Conservation (phyloP, 1,140 invertebrate genomes). For the Luehdorfia chinensis region DNA sequence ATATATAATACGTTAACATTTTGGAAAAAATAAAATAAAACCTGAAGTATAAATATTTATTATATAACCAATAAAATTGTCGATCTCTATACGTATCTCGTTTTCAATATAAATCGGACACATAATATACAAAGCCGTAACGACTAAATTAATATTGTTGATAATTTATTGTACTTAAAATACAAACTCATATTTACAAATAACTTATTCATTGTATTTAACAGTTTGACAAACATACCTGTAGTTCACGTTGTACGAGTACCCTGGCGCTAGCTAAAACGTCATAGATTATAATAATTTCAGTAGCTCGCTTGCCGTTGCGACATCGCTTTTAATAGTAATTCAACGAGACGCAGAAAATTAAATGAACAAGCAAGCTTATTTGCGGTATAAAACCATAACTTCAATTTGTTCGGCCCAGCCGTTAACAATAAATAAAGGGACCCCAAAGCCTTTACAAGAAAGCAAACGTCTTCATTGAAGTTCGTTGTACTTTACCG, state of each 20-base stretch:
- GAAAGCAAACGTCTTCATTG: neutral
- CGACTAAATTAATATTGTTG: neutral
- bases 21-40: too few relatives aligned
- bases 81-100: too few relatives aligned
- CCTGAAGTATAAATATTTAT: too few relatives aligned
- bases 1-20: too few relatives aligned
- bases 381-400: too few relatives aligned
- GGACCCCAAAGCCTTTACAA: neutral
- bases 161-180: neutral
- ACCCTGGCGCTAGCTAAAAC: neutral
- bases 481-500: neutral
- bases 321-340: neutral
- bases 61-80: too few relatives aligned
- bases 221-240: neutral
- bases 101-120: neutral
- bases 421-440: too few relatives aligned
- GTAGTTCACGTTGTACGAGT: neutral
- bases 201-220: too few relatives aligned
- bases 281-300: neutral
- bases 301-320: neutral
- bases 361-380: neutral
- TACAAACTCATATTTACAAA: neutral
- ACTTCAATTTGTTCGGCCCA: slow-evolving; percentile 7
- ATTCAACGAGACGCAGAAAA: neutral
- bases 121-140: neutral